A percentile compares a stretch with the other conserved stretches of the same genome.
Conservation (phyloP, 2,888 invertebrate genomes). For the Pollenia labialis region DNA sequence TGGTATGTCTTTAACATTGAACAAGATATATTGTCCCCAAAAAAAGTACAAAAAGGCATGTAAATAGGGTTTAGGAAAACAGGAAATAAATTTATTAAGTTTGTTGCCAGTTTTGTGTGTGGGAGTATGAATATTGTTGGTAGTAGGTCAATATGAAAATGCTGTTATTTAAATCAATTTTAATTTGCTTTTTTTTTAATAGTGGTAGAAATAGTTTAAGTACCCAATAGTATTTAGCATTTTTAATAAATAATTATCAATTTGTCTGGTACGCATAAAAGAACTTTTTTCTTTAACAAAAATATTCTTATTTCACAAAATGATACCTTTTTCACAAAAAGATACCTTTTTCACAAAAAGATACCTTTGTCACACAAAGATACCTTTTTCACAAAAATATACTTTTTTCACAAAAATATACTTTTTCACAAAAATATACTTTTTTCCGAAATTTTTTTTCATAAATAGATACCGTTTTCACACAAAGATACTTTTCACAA, state of each 20-base stretch:
- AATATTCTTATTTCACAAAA: too few relatives aligned
- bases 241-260: slow-evolving; percentile 53
- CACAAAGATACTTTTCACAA: too few relatives aligned
- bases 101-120: neutral
- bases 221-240: neutral
- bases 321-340: too few relatives aligned
- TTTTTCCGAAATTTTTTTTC: too few relatives aligned
- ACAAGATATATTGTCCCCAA: slow-evolving; percentile 50
- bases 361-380: too few relatives aligned
- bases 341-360: too few relatives aligned
- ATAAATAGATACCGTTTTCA: too few relatives aligned
- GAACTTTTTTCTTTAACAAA: too few relatives aligned
- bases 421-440: too few relatives aligned
- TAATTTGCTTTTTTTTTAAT: slow-evolving; percentile 43
- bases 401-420: too few relatives aligned
- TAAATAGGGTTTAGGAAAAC: neutral
- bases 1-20: slow-evolving; percentile 5
- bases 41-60: neutral
- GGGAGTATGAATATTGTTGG: slow-evolving; percentile 1
- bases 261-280: neutral
- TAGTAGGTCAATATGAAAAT: slow-evolving; percentile 62
- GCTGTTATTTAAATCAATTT: slow-evolving; percentile 64
- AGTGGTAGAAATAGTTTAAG: neutral
- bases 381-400: too few relatives aligned
- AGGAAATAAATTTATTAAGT: slow-evolving; percentile 57